Base-by-base conservation (phyloP, 1,140 invertebrate species). In the Drosophila nigrodunni region DNA sequence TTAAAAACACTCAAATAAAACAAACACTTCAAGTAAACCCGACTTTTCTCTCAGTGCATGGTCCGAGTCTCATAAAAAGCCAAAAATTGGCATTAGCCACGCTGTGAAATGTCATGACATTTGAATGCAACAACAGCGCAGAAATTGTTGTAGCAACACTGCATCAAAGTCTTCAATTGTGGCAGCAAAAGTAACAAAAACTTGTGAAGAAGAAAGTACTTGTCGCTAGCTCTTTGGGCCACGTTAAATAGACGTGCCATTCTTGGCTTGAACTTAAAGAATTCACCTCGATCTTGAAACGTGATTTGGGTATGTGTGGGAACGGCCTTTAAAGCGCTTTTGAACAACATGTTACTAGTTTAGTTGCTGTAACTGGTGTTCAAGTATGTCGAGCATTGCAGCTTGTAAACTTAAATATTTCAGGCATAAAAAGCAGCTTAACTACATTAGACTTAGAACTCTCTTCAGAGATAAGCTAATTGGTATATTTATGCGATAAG, bases 281-380 rank as follows among this genome's bases (percentile, higher is more conserved):
- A 90, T 82, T 91, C 75, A 91, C 88, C 83, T 88, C 88, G 88
- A 88, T 91, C 88, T 85, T 88, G 83, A 91, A 91, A 91, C 88
- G 88, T 91, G 88, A 85, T 91, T 82, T 61, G 80, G 44, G 60
- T 64, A 46, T 35, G 3, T 15, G 37, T 47, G 46, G 25, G 39
- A 58, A 50, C 39, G 75, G 65, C 70, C 80, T 60, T 58, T 72
- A 61, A 64, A 65, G 50, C 69, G 68, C 71, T 85, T 80, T 85
- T 80, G 15, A 76, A 74, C 80, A 85, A 77, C 73, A 73, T 69
- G 34, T 73, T 65, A 18, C 25, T 30, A 5, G 25, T 30, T 30
- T 46, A 55, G 75, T 43, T 21, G 47, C n/a, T 64, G 65, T 58
- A 50, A 64, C 43, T 47, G 54, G 66, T 77, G 65, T 34, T 80